These are phyloP conservation scores for Petaurus breviceps DNA, from an alignment of 2,113 vertebrate genomes.

Conservation along the genomic window DNA sequence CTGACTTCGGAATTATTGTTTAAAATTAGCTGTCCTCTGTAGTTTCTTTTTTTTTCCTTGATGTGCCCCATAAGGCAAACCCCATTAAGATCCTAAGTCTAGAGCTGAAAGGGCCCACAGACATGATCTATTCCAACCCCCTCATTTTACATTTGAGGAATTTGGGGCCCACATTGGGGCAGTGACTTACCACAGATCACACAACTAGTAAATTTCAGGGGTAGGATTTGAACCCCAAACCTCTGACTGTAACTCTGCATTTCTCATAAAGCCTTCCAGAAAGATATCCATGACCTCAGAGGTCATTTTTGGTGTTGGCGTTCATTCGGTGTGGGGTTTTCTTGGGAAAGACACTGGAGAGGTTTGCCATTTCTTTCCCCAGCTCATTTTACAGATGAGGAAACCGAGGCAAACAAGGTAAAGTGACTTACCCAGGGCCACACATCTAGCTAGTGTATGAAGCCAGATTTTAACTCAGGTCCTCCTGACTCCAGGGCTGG, in stretches of 20 bases:
- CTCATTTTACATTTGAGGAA: background rate
- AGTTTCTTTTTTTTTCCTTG: background rate
- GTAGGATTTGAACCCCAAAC: background rate
- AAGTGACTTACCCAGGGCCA: background rate
- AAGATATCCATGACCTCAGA: background rate
- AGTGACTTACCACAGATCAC: background rate
- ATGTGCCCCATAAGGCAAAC: background rate
- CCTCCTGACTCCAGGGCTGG: no score
- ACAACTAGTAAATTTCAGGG: background rate
- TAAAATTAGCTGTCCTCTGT: background rate
- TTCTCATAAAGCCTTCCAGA: background rate
- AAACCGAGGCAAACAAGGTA: background rate
- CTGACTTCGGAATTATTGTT: background rate
- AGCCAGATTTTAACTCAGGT: background rate
- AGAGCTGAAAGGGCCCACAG: background rate
- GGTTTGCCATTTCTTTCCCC: no score
- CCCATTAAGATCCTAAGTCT: background rate
- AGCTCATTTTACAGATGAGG: no score
- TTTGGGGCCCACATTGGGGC: background rate
- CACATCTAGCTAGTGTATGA: background rate
- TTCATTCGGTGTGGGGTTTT: no score
- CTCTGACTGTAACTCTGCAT: background rate
- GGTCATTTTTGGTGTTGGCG: background rate
- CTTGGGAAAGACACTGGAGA: no score
- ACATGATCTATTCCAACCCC: background rate